These are phyloP conservation scores for Alectoris magna DNA, from an alignment of 2,797 vertebrate genomes.

Conservation along the genomic window DNA sequence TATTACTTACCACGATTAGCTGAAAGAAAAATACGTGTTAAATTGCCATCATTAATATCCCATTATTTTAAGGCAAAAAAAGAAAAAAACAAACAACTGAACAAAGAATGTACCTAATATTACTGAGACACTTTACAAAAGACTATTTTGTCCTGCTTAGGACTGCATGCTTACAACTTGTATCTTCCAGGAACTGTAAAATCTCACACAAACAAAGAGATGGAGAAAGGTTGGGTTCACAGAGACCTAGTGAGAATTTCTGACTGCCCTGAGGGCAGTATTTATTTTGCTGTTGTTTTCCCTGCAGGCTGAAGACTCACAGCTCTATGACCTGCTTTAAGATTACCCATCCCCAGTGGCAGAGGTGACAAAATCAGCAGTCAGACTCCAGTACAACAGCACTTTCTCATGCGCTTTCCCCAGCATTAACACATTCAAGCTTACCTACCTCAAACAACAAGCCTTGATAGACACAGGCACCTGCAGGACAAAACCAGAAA, in stretches of 20 bases:
- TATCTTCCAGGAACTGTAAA: background rate
- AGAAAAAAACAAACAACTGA: background rate
- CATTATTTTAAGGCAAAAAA: background rate
- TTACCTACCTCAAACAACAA: slow-evolving; percentile 80
- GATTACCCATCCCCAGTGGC: too few species aligned
- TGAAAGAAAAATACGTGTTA: background rate
- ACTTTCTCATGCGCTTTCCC: background rate
- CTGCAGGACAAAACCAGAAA: slow-evolving; percentile 68
- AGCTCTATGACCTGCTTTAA: background rate
- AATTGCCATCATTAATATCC: background rate
- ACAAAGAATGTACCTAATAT: background rate
- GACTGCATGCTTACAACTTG: background rate
- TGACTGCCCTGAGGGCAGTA: fast-evolving
- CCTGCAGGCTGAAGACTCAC: background rate
- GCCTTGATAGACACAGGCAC: slow-evolving; percentile 81
- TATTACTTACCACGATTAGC: background rate
- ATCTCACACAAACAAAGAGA: background rate
- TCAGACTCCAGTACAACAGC: background rate
- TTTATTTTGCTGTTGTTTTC: background rate
- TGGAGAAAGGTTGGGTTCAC: background rate
- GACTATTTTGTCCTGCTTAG: background rate
- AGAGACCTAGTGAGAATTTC: background rate
- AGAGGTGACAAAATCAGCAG: background rate
- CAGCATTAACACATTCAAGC: background rate
- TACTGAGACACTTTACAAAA: background rate